A percentile compares a stretch with the other conserved stretches of the same genome.
Conservation (phyloP, 2,113 vertebrate species). For the Glaucomys volans region DNA sequence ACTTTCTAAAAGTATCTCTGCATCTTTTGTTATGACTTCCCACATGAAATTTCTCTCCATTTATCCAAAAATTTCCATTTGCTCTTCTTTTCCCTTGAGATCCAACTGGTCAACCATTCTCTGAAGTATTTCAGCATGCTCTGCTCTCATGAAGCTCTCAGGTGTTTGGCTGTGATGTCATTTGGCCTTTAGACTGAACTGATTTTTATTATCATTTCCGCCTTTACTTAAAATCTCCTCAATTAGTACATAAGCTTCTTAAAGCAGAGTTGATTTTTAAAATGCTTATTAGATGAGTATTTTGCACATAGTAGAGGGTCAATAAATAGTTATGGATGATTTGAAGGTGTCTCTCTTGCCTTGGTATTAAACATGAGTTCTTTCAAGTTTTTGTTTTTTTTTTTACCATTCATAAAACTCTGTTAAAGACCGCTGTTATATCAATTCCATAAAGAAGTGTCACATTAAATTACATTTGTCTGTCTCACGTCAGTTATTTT, state of each 20-base stretch:
- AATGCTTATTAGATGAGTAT: background rate
- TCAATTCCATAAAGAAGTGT: background rate
- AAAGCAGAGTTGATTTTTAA: background rate
- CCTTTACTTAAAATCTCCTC: background rate
- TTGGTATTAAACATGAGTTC: background rate
- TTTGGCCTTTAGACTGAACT: background rate
- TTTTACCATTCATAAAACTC: background rate
- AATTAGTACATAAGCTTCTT: background rate
- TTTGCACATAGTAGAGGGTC: background rate
- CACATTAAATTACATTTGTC: background rate
- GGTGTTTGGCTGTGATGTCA: background rate
- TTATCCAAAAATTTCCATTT: background rate
- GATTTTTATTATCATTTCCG: background rate
- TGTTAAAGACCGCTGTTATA: background rate
- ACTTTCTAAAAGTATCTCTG: constrained; percentile 43
- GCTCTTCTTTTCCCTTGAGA: background rate
- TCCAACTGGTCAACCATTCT: background rate
- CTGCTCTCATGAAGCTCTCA: background rate
- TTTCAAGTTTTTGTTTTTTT: constrained; percentile 32
- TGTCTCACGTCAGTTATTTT: background rate
- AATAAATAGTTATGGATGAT: background rate
- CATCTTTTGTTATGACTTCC: constrained; percentile 6
- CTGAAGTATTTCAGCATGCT: background rate
- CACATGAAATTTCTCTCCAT: background rate
- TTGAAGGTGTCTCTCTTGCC: background rate